Evolutionary conservation across 2,888 invertebrate species (phyloP), one percentile per base, ranked within the genome.

Genomic region (Sphaeridia pumilis): DNA sequence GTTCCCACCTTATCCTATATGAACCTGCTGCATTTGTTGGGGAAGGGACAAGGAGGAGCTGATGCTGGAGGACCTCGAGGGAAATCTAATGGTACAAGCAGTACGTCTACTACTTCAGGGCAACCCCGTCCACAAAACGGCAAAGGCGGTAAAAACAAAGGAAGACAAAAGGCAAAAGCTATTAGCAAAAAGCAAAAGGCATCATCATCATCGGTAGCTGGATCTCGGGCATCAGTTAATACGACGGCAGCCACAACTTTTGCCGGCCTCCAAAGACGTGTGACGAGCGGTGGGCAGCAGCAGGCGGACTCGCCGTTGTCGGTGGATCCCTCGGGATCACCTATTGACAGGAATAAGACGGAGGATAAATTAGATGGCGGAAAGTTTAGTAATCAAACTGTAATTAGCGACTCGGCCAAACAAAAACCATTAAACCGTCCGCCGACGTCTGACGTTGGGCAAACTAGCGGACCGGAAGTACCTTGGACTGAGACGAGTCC

Each of bases 161-260:
- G 10, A 31, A 31, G 31, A 31, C 31, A 10, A 31, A 60, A 60
- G 49, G 58, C 57, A 43, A 63, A 63, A 50, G 28, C 31, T 7
- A 17, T 58, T 36, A 49, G 59, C 10, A 63, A 63, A 41, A 61
- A 61, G 50, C 60, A 60, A 36, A 61, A 61, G 51, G 61, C 56
- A 17, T 21, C 41, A n/a, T 14, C 46, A 14, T 49, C 54, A 27
- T 38, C 54, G 27, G 46, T 42, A 20, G 12, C 38, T 17, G 38
- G 38, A 12, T 5, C 17, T 38, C 10, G 17, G 38, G 12, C 38
- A n/a, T n/a, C n/a, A n/a, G n/a, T n/a, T n/a, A n/a, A n/a, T n/a
- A n/a, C n/a, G n/a, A n/a, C n/a, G n/a, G n/a, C n/a, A n/a, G n/a
- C n/a, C n/a, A n/a, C n/a, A n/a, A n/a, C n/a, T n/a, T n/a, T n/a